Evolutionary conservation across 1,140 invertebrate genomes (phyloP).

Genomic region (Ceratina australensis): DNA sequence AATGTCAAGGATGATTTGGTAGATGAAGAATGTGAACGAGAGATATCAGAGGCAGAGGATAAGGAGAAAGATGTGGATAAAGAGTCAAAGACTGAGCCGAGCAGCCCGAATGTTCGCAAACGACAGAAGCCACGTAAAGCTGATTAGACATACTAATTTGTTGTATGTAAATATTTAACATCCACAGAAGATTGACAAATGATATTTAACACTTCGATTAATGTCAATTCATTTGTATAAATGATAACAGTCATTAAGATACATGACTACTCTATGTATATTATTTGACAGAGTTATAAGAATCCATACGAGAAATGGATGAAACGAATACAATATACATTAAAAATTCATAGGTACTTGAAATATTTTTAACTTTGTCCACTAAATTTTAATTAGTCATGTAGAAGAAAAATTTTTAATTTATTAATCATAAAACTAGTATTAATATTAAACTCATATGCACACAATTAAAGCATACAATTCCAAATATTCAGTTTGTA

Average conservation of each 20-base stretch:
- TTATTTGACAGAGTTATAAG: slow-evolving; percentile 24
- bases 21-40: slow-evolving; percentile 80
- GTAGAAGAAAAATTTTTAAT: no score
- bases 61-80: slow-evolving; percentile 73
- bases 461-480: no score
- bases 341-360: slow-evolving; percentile 21
- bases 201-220: slow-evolving; percentile 40
- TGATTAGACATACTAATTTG: slow-evolving; percentile 76
- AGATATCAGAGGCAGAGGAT: slow-evolving; percentile 76
- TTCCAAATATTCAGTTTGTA: no score
- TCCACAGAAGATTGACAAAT: slow-evolving; percentile 28
- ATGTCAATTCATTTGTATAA: slow-evolving; percentile 47
- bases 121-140: slow-evolving; percentile 82
- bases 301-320: background rate
- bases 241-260: slow-evolving; percentile 7
- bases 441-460: no score
- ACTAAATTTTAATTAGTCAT: no score
- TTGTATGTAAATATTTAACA: slow-evolving; percentile 58
- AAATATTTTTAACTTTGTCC: slow-evolving; percentile 11
- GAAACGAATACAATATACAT: slow-evolving; percentile 6
- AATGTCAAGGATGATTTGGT: slow-evolving; percentile 82
- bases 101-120: slow-evolving; percentile 81
- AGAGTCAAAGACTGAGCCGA: slow-evolving; percentile 69
- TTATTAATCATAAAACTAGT: no score
- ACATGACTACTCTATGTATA: slow-evolving; percentile 23